Evolutionary conservation across 2,888 invertebrate species (phyloP).

Genomic region (Drosophila pseudotakahashii): DNA sequence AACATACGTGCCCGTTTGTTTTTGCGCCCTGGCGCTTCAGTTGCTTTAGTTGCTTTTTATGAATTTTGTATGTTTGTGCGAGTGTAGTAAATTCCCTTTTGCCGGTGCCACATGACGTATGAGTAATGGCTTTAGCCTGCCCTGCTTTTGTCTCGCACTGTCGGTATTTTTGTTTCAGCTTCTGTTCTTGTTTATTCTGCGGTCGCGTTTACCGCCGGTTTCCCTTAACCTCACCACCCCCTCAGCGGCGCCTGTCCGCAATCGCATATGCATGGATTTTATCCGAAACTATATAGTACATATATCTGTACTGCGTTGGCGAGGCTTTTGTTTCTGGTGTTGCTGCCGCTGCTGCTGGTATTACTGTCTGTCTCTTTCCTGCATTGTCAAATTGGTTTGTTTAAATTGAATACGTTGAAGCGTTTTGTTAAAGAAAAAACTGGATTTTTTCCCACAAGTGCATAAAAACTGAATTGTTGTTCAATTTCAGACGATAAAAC

Average conservation of each 20-base stretch:
- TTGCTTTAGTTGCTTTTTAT: conserved; percentile 58
- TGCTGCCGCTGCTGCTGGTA: conserved; percentile 21
- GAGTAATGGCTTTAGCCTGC: conserved; percentile 74
- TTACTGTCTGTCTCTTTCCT: conserved; percentile 27
- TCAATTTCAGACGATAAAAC: conserved; percentile 7
- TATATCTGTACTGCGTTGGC: conserved; percentile 23
- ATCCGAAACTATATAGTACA: conserved; percentile 42
- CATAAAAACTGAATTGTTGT: conserved; percentile 26
- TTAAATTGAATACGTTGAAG: conserved; percentile 69
- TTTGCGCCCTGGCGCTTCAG: conserved; percentile 61
- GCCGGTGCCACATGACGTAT: conserved; percentile 74
- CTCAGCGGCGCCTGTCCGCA: conserved; percentile 22
- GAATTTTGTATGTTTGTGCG: conserved; percentile 46
- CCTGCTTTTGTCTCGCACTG: conserved; percentile 57
- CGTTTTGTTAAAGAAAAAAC: conserved; percentile 18
- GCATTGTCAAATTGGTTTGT: conserved; percentile 72
- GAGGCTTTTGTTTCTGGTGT: conserved; percentile 33
- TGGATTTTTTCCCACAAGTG: conserved; percentile 14
- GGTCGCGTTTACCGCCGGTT: conserved; percentile 66
- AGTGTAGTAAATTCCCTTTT: conserved; percentile 72
- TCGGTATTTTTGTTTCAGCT: conserved; percentile 41
- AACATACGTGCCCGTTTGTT: conserved; percentile 47
- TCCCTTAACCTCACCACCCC: not conserved
- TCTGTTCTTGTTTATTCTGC: conserved; percentile 66
- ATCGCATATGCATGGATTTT: conserved; percentile 53